These are phyloP conservation scores for Anolis carolinensis DNA, from an alignment of 2,113 vertebrate genomes.

Conservation along the genomic window DNA sequence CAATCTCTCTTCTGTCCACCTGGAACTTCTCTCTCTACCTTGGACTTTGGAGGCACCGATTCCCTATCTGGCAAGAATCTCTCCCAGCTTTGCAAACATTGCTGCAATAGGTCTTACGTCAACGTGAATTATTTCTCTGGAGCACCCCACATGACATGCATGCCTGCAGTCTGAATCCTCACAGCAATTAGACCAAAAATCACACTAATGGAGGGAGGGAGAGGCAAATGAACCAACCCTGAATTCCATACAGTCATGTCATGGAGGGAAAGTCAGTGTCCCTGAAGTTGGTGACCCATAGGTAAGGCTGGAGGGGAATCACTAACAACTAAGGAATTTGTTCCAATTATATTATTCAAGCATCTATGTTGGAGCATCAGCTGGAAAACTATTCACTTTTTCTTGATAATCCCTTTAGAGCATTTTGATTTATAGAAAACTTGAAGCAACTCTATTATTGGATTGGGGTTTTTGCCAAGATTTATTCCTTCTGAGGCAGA, in stretches of 20 bases:
- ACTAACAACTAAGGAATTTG: too few species aligned
- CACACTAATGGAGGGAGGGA: too few species aligned
- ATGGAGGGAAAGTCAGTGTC: not conserved
- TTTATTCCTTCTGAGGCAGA: too few species aligned
- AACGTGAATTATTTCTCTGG: not conserved
- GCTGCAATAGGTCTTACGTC: not conserved
- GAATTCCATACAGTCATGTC: not conserved
- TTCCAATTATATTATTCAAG: not conserved
- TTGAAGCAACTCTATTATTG: too few species aligned
- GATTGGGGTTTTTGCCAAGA: too few species aligned
- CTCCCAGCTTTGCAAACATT: not conserved
- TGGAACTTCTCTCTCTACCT: not conserved
- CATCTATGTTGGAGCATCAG: not conserved
- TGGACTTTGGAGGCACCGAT: not conserved
- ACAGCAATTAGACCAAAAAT: not conserved
- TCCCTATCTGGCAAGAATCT: not conserved
- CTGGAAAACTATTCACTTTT: not conserved
- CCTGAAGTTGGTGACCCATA: not conserved
- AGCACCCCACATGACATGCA: not conserved
- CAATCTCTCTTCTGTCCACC: not conserved
- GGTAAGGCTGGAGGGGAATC: not conserved
- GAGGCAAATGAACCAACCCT: too few species aligned
- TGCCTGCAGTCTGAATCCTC: not conserved
- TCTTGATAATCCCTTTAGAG: not conserved
- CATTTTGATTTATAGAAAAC: too few species aligned